Evolutionary conservation across 2,888 invertebrate genomes (phyloP).

Genomic region (Gnatocerus cornutus): DNA sequence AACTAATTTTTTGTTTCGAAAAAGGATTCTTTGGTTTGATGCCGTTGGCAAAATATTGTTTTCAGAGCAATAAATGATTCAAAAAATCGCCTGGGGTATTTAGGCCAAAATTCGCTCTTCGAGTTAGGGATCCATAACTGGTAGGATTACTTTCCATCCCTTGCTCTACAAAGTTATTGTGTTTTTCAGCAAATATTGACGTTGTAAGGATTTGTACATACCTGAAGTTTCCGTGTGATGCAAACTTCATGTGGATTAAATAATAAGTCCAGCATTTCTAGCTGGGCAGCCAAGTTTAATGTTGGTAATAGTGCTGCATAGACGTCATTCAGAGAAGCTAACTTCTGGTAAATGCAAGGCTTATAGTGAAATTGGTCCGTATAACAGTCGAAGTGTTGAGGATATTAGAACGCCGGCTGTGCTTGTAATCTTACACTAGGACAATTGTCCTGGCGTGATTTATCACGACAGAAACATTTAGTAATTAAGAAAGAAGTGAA

Average conservation of each 20-base stretch:
- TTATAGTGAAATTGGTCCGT: conserved; percentile 39
- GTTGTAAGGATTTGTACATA: conserved; percentile 20
- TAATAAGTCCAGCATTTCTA: conserved; percentile 23
- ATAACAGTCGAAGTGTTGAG: conserved; percentile 36
- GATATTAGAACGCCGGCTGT: conserved; percentile 44
- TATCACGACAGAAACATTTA: conserved; percentile 49
- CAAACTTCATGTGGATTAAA: conserved; percentile 20
- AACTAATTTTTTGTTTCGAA: too few relatives aligned
- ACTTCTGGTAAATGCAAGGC: conserved; percentile 45
- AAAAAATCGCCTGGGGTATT: too few relatives aligned
- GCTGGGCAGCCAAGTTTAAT: conserved; percentile 30
- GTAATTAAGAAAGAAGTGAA: conserved; percentile 50
- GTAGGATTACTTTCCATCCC: conserved; percentile 21
- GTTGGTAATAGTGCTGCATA: conserved; percentile 34
- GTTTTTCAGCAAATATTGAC: conserved; percentile 27
- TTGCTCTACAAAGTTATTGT: conserved; percentile 9
- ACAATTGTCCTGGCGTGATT: conserved; percentile 50
- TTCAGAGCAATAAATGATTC: too few relatives aligned
- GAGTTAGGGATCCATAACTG: not conserved
- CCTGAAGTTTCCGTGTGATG: conserved; percentile 8
- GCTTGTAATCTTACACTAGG: conserved; percentile 46
- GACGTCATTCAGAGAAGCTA: conserved; percentile 29
- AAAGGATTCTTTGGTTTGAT: too few relatives aligned
- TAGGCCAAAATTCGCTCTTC: too few relatives aligned
- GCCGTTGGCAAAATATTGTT: too few relatives aligned